Evolutionary conservation across 2,113 vertebrate genomes (phyloP), one percentile per base, ranked within the genome.

Genomic region (Microtus pennsylvanicus): DNA sequence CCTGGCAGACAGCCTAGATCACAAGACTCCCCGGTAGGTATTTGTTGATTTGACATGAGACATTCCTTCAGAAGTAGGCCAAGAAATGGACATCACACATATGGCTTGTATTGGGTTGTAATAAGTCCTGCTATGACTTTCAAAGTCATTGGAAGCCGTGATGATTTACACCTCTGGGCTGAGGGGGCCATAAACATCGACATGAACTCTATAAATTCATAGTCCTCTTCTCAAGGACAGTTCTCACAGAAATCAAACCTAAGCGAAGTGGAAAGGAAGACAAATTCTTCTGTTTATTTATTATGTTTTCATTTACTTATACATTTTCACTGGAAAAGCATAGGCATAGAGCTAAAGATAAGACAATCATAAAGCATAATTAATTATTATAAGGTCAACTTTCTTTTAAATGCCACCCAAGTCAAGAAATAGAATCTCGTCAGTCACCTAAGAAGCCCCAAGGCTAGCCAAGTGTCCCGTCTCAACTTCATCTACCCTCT

Each of bases 1-100:
- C 61, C 90, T 97, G 95, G 85, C 94, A 95, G 76, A 77, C 52
- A 0, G 47, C 96, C 95, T 94, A 65, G 58, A 74, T 92, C 78
- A 72, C 80, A 93, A 87, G 91, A 81, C 70, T 95, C 52, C 50
- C 86, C 80, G 35, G 13, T 93, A 93, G 93, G 86, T 95, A 92
- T 96, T 96, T 94, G 87, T 76, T 97, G 93, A 85, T 95, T 94
- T 90, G 93, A 96, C 78, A 22, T 55, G 72, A 93, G 76, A 81
- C 9, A 35, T 94, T 95, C 30, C 50, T 91, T 95, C 85, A 89
- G 61, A 21, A 93, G 69, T 91, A 91, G 89, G 86, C 94, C 90
- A 96, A 96, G 52, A 92, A 69, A 45, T 19, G 47, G 86, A 95
- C 90, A 96, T 89, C 72, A 81, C 19, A 89, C 93, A 80, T 95